Percentiles rank a stretch among this genome's conserved stretches.
phyloP scores from a whole-genome alignment of 64 coral and sea anemone genomes.

The Montipora efflorescens region DNA sequence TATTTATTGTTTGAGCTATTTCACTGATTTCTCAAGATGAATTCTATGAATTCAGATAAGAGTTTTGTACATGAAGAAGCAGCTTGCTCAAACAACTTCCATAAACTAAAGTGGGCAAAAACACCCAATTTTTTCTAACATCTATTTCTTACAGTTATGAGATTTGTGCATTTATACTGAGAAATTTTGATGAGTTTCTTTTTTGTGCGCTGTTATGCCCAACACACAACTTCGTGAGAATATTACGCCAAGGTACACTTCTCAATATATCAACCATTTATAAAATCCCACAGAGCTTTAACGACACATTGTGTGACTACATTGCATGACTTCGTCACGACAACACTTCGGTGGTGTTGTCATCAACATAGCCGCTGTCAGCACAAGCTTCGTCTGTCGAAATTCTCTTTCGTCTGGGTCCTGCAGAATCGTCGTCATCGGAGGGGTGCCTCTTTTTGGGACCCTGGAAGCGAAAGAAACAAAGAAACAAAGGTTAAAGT shows the following conservation, averaged over 20 bases:
- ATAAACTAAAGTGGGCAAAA: too few relatives aligned
- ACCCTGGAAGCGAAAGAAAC: not conserved
- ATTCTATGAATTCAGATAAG: too few relatives aligned
- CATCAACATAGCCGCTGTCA: conserved; percentile 17
- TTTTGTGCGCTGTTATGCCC: too few relatives aligned
- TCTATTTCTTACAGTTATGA: not conserved
- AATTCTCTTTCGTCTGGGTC: conserved; percentile 26
- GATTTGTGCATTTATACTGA: too few relatives aligned
- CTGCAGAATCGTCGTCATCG: conserved; percentile 5
- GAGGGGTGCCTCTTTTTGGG: conserved; percentile 2
- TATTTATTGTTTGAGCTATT: too few relatives aligned
- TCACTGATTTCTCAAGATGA: too few relatives aligned
- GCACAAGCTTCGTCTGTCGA: not conserved
- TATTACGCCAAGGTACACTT: not conserved
- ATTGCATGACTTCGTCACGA: not conserved
- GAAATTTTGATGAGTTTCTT: too few relatives aligned
- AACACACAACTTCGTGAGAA: too few relatives aligned
- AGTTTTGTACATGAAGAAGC: too few relatives aligned
- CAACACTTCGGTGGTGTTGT: not conserved
- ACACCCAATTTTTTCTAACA: not conserved
- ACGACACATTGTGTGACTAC: not conserved
- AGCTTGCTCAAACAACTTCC: too few relatives aligned
- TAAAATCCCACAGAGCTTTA: not conserved
- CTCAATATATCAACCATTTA: not conserved
- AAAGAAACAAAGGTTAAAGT: not conserved